Evolutionary conservation across 1,140 invertebrate genomes (phyloP).

Genomic region (honey bee (Apis mellifera)): DNA sequence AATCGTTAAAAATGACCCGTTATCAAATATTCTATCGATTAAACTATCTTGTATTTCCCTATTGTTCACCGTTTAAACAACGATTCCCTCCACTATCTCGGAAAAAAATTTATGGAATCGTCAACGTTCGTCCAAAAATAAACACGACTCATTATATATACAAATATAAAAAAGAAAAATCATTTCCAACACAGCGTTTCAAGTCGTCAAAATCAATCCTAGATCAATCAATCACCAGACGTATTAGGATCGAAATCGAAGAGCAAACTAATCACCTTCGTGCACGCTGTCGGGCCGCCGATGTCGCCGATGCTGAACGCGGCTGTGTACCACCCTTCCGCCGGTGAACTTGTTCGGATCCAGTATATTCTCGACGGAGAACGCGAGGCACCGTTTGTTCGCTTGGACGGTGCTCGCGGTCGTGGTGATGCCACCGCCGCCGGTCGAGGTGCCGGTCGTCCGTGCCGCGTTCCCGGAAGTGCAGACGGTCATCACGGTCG

Average conservation of each 20-base stretch:
- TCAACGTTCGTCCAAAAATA: background rate
- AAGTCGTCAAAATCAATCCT: no score
- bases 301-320: slow-evolving; percentile 74
- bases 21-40: no score
- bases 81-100: background rate
- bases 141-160: background rate
- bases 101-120: background rate
- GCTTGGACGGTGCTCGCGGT: slow-evolving; percentile 69
- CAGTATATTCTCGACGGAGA: slow-evolving; percentile 95
- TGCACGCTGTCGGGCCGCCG: slow-evolving; percentile 80
- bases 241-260: background rate
- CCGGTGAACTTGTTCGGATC: slow-evolving; percentile 95
- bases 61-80: background rate
- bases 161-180: no score
- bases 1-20: no score
- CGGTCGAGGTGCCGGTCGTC: slow-evolving; percentile 58
- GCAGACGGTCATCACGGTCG: slow-evolving; percentile 69
- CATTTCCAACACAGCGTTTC: no score
- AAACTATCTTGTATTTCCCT: no score
- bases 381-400: slow-evolving; percentile 84
- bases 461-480: slow-evolving; percentile 62
- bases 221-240: no score
- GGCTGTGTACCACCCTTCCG: slow-evolving; percentile 70
- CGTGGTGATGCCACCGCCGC: slow-evolving; percentile 69
- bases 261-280: slow-evolving; percentile 77